Evolutionary conservation across 2,888 invertebrate genomes (phyloP), one percentile per base, ranked within the genome.

Genomic region (Sialis fuliginosa): DNA sequence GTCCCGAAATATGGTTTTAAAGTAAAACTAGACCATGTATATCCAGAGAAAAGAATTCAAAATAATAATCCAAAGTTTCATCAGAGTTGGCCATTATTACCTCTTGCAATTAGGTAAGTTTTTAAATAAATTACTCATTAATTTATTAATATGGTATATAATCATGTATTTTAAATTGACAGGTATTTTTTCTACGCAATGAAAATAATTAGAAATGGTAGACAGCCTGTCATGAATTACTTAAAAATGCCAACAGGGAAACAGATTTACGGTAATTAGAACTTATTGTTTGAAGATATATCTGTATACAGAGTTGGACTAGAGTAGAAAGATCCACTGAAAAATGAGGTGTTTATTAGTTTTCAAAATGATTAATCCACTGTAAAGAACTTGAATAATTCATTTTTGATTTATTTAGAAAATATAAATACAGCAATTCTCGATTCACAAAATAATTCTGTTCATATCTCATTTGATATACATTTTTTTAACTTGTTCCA

Each of bases 151-250:
- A 22, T 22, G 22, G 22, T 22, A 22, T 22, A 2, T 22, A 22
- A 22, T 22, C 4, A 22, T 22, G 22, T 4, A 22, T 22, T 22
- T 22, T 44, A 44, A 42, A 44, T 48, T 31, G 68, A 42, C 58
- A 88, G 88, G 62, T 87, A 87, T 65, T 55, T 81, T 4, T 70
- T 75, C 55, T 84, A 81, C 62, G 81, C 79, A 60, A 66, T 81
- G 56, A 74, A 72, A 54, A 70, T 72, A 50, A 71, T 65, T 57
- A 69, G 78, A 53, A 71, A 74, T 57, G 77, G 79, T 52, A 75
- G 75, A 56, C 70, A 72, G 40, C 79, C 82, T 9, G 74, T 86
- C 47, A 90, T 91, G 81, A 88, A 91, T 64, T 86, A 81, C 61
- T 60, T 86, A 43, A 69, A 76, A 53, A 69, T 77, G 62, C 66